Evolutionary conservation across 2,113 vertebrate genomes (phyloP), one percentile per base, ranked within the genome.

Genomic region (Halichoeres trimaculatus): DNA sequence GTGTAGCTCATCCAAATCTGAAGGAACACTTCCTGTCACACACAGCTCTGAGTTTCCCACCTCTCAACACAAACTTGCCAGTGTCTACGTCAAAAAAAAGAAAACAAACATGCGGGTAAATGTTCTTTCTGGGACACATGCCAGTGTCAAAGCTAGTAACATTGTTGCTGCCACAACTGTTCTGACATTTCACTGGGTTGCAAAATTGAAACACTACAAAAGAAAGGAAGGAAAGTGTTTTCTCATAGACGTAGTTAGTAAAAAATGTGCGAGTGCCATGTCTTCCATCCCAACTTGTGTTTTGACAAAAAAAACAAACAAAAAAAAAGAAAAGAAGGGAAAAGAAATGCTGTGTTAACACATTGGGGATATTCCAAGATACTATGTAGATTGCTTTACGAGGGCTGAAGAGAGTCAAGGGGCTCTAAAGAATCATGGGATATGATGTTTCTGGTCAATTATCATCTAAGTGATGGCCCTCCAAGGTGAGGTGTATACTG

Each of bases 191-290:
- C 36, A 65, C 47, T 30, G 48, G 74, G 72, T 72, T 10, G 52
- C 62, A 68, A 80, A 80, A 83, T 55, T 52, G 26, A 35, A 57
- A 71, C 52, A 81, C 68, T 62, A 75, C 48, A 38, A 2, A 47
- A 24, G 55, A 54, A 84, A 72, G 65, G 35, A 16, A 61, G 22
- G 11, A 62, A 35, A 61, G 58, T 11, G 34, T 30, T 10, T 10
- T 52, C 17, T 56, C 43, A 35, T 30, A 51, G 61, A 61, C 10
- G 14, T 14, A 45, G 14, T 45, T n/a, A n/a, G 43, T 45, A 72
- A 88, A 77, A 79, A 80, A 79, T 74, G 55, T 89, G 88, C 88
- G 54, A 73, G 80, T 77, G 52, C 63, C 61, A 62, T 85, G 78
- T 85, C 85, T 90, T 83, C 55, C 16, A 53, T 76, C 70, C 47